Percentiles rank a stretch among this genome's conserved stretches.
Conservation (phyloP, 1,140 invertebrate genomes). For the Zeugodacus cucurbitae region DNA sequence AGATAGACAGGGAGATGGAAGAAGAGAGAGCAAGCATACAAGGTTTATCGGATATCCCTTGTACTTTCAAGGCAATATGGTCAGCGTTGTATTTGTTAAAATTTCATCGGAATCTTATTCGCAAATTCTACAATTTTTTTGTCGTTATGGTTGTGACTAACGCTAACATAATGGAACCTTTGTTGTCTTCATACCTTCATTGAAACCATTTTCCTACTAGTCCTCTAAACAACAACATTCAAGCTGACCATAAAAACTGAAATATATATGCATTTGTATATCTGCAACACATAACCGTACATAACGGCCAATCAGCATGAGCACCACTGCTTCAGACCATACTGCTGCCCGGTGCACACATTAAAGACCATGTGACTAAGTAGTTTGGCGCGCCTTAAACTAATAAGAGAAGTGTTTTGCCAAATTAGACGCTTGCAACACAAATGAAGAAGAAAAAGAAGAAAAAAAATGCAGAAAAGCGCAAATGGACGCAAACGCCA, state of each 20-base stretch:
- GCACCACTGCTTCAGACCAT: not conserved
- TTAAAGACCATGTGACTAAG: conserved; percentile 27
- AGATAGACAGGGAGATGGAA: too few relatives aligned
- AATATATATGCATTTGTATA: not conserved
- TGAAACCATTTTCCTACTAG: too few relatives aligned
- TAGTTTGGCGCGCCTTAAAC: conserved; percentile 1
- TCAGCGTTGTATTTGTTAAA: too few relatives aligned
- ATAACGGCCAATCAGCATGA: not conserved
- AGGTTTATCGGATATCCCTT: too few relatives aligned
- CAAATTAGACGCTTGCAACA: not conserved
- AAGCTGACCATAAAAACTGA: not conserved
- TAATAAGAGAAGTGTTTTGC: conserved; percentile 6
- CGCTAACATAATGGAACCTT: too few relatives aligned
- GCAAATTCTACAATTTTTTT: too few relatives aligned
- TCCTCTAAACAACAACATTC: too few relatives aligned
- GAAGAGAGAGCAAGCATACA: too few relatives aligned
- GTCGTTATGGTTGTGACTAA: too few relatives aligned
- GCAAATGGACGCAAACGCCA: not conserved
- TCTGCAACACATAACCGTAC: not conserved
- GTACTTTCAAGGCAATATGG: too few relatives aligned
- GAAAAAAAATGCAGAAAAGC: not conserved
- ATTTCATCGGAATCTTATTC: too few relatives aligned
- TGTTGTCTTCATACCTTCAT: too few relatives aligned
- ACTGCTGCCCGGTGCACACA: not conserved
- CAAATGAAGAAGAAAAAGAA: not conserved